Conservation (phyloP, 2,888 invertebrate genomes). For the Dryococelus australis region DNA sequence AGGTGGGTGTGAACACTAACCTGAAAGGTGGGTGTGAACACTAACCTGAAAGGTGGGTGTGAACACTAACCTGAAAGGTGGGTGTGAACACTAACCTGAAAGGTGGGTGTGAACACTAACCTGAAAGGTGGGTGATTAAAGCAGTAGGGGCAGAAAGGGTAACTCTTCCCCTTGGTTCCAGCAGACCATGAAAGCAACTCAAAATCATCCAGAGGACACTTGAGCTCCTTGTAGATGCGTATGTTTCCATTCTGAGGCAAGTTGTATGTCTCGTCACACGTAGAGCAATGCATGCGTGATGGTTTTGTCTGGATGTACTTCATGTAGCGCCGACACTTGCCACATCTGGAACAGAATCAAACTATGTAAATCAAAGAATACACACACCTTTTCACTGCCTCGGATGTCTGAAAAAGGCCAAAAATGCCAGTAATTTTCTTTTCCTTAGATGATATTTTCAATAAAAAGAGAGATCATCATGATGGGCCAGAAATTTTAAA, state of each 20-base stretch:
- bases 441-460: no score
- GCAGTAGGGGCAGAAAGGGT: conserved; percentile 97
- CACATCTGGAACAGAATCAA: conserved; percentile 61
- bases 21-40: conserved; percentile 97
- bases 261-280: conserved; percentile 96
- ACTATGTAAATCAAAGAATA: no score
- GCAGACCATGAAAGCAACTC: conserved; percentile 94
- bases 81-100: conserved; percentile 84
- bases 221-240: conserved; percentile 91
- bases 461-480: no score
- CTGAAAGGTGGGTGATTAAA: conserved; percentile 97
- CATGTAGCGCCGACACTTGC: conserved; percentile 96
- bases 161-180: conserved; percentile 95
- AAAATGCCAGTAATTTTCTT: no score
- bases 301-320: conserved; percentile 95
- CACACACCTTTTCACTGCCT: no score
- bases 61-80: conserved; percentile 87
- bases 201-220: conserved; percentile 97
- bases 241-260: conserved; percentile 93
- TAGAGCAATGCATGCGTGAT: conserved; percentile 90
- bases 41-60: conserved; percentile 90
- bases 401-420: no score
- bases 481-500: no score
- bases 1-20: conserved; percentile 89
- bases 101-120: conserved; percentile 89